Evolutionary conservation across 2,797 vertebrate genomes (phyloP), one percentile per base, ranked within the genome.

Genomic region (Rhynchonycteris naso): DNA sequence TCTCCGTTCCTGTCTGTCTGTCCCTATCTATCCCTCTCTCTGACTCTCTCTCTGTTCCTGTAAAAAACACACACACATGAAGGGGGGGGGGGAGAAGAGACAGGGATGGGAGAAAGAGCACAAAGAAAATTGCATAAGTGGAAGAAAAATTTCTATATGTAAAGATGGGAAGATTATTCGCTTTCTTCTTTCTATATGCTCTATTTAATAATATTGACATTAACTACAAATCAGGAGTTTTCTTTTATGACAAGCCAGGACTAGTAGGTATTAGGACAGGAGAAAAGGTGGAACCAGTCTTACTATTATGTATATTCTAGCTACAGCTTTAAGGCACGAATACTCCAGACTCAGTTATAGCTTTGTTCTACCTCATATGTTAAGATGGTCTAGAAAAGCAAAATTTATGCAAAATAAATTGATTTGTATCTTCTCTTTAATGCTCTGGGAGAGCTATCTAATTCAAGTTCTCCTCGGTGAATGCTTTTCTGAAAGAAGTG

Each of bases 401-500:
- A 24, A 79, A 66, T 19, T 54, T 21, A 66, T 28, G 14, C 19
- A 30, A 80, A 28, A 56, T 35, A 58, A 56, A 54, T n/a, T 19
- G 33, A 28, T 59, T 65, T 52, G 28, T 43, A 69, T 38, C 47
- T 83, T 68, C 61, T 69, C 87, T 74, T 84, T 35, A 65, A 71
- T 54, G 61, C 11, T 52, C 50, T n/a, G 10, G 38, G 63, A 94
- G 33, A 52, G 22, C 33, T 72, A 83, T 19, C 24, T 78, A 82
- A 66, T 28, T 82, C 47, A 94, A 86, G 54, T 59, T 14, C 43
- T 93, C 90, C 58, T 47, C 52, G 52, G 81, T 33, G 50, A 80
- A 61, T 50, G 43, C 58, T 72, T 95, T 78, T 61, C 84, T 16
- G n/a, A 86, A 91, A 80, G 56, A 92, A 88, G 72, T 43, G 38